Base-by-base conservation (phyloP, 2,113 vertebrate species). In the Probosciger aterrimus region DNA sequence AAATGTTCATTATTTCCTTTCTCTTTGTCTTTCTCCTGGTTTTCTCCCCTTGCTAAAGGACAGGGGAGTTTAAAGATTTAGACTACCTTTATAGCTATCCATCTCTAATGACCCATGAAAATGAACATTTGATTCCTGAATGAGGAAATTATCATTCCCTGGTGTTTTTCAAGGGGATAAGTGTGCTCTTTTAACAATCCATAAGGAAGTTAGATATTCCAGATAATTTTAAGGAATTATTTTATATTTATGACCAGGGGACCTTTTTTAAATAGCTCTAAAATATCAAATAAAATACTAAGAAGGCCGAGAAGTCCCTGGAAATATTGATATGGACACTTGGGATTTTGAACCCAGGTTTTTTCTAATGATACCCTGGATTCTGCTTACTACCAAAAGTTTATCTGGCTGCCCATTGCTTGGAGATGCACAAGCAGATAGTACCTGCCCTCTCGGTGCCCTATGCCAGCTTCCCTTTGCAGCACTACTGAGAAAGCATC, bases 71-170 rank as follows among this genome's bases (percentile, higher is more conserved):
- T 88, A 93, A 91, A 91, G 81, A 14, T 81, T 91, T 79, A 93
- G 91, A 67, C 62, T 96, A 44, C 79, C 85, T 96, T 95, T 93
- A 84, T 82, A 94, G 63, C 37, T 46, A 86, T 39, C 82, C 23
- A 78, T 83, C 44, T 64, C 59, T 96, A 96, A 93, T 86, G 83
- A 87, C 20, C 52, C 81, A 41, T 81, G 85, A 77, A 95, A 95
- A 85, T 50, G 67, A 80, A 73, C 37, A 46, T 76, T 84, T 0
- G 2, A 83, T 88, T 94, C 43, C 68, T 91, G 17, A 88, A 76
- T 37, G 67, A 89, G 71, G 75, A 96, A 95, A 90, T 89, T 64
- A 44, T 76, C 28, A 28, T 90, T 89, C 84, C 77, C 63, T 7
- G 4, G 80, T 84, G 57, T 91, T 94, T 95, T 69, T 81, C 57